These are phyloP conservation scores for Carettochelys insculpta DNA, from an alignment of 2,113 vertebrate species.

Conservation along the genomic window DNA sequence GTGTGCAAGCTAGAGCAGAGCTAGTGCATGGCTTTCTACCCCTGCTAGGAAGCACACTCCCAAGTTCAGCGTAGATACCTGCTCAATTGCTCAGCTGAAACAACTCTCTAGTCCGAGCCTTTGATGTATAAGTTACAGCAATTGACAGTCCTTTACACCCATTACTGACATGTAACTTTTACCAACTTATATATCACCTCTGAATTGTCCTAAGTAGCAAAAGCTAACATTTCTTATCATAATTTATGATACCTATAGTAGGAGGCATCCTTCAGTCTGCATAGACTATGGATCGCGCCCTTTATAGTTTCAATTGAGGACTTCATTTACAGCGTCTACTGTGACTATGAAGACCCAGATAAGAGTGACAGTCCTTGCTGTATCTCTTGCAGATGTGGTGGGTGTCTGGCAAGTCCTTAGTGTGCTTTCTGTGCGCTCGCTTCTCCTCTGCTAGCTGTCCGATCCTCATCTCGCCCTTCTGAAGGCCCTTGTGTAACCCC, in stretches of 20 bases:
- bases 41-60: neutral
- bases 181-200: neutral
- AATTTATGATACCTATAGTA: neutral
- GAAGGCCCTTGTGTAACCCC: too few species aligned
- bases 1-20: neutral
- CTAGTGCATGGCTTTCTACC: neutral
- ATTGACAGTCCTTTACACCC: neutral
- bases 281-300: too few species aligned
- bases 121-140: neutral
- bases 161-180: neutral
- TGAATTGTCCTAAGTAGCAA: neutral
- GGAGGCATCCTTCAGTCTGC: too few species aligned
- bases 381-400: too few species aligned
- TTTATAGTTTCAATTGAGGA: too few species aligned
- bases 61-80: neutral
- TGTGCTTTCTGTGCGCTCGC: too few species aligned
- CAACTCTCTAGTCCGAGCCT: neutral
- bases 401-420: too few species aligned
- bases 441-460: too few species aligned
- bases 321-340: too few species aligned
- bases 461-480: too few species aligned
- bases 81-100: neutral
- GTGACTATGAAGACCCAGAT: too few species aligned
- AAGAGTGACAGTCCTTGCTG: too few species aligned
- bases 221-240: neutral